phyloP scores from a whole-genome alignment of 2,113 vertebrate species.

The Eptesicus fuscus region DNA sequence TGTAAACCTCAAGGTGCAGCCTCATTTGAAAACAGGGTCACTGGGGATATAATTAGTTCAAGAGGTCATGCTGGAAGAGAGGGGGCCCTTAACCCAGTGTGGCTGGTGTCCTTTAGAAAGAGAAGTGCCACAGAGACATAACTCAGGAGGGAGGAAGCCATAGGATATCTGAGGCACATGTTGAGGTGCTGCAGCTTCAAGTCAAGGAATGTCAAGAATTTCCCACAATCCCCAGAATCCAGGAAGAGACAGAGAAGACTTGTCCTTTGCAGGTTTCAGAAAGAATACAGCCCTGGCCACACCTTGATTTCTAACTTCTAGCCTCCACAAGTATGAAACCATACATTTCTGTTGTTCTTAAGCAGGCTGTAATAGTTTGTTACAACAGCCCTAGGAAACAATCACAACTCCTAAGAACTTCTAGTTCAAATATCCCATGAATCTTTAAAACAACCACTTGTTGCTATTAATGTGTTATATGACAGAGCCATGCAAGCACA shows the following conservation, averaged over 20 bases:
- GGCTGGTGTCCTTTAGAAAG: not conserved
- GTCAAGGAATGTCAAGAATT: not conserved
- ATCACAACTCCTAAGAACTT: not conserved
- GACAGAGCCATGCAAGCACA: not conserved
- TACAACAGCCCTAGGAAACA: not conserved
- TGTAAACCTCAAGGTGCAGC: not conserved
- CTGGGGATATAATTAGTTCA: not conserved
- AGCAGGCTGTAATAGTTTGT: not conserved
- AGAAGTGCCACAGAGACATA: not conserved
- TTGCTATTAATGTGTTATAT: not conserved
- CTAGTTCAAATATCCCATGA: not conserved
- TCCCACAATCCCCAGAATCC: not conserved
- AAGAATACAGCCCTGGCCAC: rapidly evolving
- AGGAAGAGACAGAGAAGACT: not conserved
- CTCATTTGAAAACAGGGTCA: not conserved
- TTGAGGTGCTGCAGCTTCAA: not conserved
- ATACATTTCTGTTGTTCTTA: not conserved
- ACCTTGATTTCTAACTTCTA: not conserved
- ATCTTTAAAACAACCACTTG: not conserved
- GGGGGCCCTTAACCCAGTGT: not conserved
- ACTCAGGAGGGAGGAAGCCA: rapidly evolving
- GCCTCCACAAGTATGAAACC: too few species aligned
- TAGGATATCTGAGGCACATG: not conserved
- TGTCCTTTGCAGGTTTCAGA: not conserved
- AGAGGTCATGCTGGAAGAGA: not conserved